A percentile compares a stretch with the other conserved stretches of the same genome.
Conservation (phyloP, 2,888 invertebrate species). For the Drosophila anomelani region DNA sequence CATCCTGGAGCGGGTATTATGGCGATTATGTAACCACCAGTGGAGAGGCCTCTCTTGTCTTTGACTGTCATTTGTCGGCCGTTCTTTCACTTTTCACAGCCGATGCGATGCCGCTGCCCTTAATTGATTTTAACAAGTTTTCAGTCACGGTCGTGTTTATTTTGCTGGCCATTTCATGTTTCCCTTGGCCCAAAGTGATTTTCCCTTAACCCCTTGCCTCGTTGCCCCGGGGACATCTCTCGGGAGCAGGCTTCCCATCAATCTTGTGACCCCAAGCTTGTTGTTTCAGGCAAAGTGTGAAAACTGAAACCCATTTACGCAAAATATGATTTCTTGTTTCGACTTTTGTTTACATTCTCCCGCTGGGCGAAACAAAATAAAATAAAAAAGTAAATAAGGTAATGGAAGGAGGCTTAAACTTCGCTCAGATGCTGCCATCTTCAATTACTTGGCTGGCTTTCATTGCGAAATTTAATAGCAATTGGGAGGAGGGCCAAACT, state of each 20-base stretch:
- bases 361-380: not conserved
- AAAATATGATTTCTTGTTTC: slow-evolving; percentile 51
- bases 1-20: slow-evolving; percentile 30
- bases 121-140: slow-evolving; percentile 56
- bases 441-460: slow-evolving; percentile 32
- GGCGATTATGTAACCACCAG: slow-evolving; percentile 49
- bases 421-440: slow-evolving; percentile 23
- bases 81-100: slow-evolving; percentile 60
- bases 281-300: slow-evolving; percentile 54
- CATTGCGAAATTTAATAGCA: slow-evolving; percentile 23
- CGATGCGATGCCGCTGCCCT: slow-evolving; percentile 29
- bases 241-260: slow-evolving; percentile 52
- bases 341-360: slow-evolving; percentile 41
- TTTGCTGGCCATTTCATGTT: slow-evolving; percentile 31
- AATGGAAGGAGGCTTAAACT: slow-evolving; percentile 3
- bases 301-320: slow-evolving; percentile 59
- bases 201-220: slow-evolving; percentile 31
- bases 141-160: slow-evolving; percentile 37
- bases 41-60: slow-evolving; percentile 17
- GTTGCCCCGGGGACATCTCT: slow-evolving; percentile 29
- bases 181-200: slow-evolving; percentile 29
- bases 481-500: slow-evolving; percentile 36
- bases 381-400: not conserved
- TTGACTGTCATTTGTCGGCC: slow-evolving; percentile 54
- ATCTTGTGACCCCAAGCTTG: slow-evolving; percentile 58